Conservation (phyloP, 2,797 vertebrate genomes). For the Paramormyrops hopkinsi region DNA sequence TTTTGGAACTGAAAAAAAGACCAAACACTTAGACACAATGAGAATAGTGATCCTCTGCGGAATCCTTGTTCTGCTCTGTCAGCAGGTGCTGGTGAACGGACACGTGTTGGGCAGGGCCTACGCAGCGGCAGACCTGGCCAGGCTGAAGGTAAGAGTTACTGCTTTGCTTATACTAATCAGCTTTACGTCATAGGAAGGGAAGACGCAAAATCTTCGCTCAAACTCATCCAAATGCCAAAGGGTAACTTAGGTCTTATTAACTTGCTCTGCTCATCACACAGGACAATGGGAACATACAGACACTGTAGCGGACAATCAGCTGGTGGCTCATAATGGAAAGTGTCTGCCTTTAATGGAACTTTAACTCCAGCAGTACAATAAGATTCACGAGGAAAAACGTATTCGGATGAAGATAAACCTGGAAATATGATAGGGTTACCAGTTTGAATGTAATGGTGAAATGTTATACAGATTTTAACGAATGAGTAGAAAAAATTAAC, state of each 20-base stretch:
- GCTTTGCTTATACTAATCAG: background rate
- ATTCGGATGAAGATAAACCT: background rate
- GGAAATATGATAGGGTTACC: background rate
- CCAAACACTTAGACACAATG: conserved; percentile 50
- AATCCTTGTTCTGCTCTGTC: conserved; percentile 63
- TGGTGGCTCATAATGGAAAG: background rate
- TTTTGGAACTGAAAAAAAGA: background rate
- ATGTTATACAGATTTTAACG: background rate
- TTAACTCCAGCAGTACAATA: background rate
- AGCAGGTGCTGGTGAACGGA: conserved; percentile 46
- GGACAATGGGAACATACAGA: background rate
- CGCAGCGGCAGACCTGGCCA: conserved; percentile 55
- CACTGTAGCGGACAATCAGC: background rate
- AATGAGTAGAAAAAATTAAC: background rate
- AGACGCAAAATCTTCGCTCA: background rate
- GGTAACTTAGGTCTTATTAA: background rate
- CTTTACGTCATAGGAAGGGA: background rate
- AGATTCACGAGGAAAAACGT: background rate
- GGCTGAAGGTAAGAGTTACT: conserved; percentile 68
- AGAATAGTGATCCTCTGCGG: conserved; percentile 53
- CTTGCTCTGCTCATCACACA: background rate
- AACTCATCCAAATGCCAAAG: background rate
- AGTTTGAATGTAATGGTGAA: background rate
- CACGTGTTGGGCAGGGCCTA: conserved; percentile 56
- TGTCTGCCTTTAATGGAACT: background rate